Conservation (phyloP, 2,888 invertebrate genomes). For the Drosophila tripunctata region DNA sequence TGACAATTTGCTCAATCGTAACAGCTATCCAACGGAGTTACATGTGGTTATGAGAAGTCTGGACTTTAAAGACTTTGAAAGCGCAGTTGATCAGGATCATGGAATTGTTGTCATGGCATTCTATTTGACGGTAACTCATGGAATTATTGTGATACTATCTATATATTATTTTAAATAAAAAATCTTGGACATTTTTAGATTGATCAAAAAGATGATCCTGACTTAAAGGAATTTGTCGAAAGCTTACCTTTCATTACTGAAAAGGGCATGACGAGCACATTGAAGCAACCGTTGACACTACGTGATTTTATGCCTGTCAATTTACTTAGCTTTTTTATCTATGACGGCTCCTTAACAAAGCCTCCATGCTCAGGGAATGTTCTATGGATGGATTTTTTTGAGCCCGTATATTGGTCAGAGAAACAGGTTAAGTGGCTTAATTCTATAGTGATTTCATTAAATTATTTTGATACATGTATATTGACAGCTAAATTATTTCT, state of each 20-base stretch:
- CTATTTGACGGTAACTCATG: not conserved
- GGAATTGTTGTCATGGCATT: constrained; percentile 84
- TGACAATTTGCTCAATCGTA: constrained; percentile 85
- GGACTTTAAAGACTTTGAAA: constrained; percentile 86
- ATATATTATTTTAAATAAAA: not conserved
- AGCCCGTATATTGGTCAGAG: constrained; percentile 87
- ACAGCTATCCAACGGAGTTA: constrained; percentile 89
- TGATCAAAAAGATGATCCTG: constrained; percentile 41
- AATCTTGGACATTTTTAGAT: constrained; percentile 87
- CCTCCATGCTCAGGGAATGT: constrained; percentile 94
- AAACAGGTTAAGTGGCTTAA: constrained; percentile 86
- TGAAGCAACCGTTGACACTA: constrained; percentile 85
- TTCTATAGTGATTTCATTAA: no score
- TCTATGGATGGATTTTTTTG: constrained; percentile 92
- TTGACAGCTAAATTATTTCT: constrained; percentile 89
- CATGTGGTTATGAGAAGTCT: constrained; percentile 91
- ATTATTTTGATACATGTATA: no score
- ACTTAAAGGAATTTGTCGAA: constrained; percentile 51
- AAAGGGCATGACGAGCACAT: constrained; percentile 84
- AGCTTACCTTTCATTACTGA: constrained; percentile 80
- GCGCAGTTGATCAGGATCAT: constrained; percentile 88
- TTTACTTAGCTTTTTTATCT: constrained; percentile 90
- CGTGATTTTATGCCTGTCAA: constrained; percentile 86
- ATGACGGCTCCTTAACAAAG: constrained; percentile 93
- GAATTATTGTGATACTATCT: not conserved